Evolutionary conservation across 2,888 invertebrate genomes (phyloP).

Genomic region (Portevinia maculata): DNA sequence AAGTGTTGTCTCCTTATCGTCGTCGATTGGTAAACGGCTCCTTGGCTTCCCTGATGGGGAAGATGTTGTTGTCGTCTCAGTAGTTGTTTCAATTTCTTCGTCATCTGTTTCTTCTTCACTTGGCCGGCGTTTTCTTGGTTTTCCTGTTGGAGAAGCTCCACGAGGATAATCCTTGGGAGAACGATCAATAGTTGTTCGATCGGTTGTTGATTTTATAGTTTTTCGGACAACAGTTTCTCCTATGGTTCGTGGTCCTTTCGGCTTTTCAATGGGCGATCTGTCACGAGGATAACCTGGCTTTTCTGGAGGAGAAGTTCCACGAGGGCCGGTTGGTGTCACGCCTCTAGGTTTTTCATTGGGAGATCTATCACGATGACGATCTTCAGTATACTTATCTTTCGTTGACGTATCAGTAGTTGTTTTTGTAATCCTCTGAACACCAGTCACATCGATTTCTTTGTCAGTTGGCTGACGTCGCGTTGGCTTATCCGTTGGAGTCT

Average conservation of each 20-base stretch:
- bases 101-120: constrained; percentile 19
- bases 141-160: constrained; percentile 39
- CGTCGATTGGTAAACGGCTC: constrained; percentile 7
- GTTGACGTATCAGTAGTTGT: not conserved
- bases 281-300: constrained; percentile 24
- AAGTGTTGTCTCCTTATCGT: constrained; percentile 2
- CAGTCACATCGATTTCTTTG: constrained; percentile 12
- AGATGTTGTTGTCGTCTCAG: constrained; percentile 2
- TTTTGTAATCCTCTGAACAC: not conserved
- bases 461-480: constrained; percentile 15
- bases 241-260: not conserved
- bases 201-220: not conserved
- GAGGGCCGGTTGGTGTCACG: constrained; percentile 9
- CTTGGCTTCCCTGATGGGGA: constrained; percentile 33
- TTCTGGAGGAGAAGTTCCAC: constrained; percentile 9
- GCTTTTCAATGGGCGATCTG: constrained; percentile 40
- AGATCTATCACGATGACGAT: constrained; percentile 31
- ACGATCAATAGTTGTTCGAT: not conserved
- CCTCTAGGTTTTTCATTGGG: constrained; percentile 35
- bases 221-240: not conserved
- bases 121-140: constrained; percentile 6
- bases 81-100: constrained; percentile 1
- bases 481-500: constrained; percentile 48
- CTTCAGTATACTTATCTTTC: not conserved
- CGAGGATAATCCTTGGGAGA: constrained; percentile 40